Conservation (phyloP, 2,113 vertebrate genomes). For the Tyto alba region DNA sequence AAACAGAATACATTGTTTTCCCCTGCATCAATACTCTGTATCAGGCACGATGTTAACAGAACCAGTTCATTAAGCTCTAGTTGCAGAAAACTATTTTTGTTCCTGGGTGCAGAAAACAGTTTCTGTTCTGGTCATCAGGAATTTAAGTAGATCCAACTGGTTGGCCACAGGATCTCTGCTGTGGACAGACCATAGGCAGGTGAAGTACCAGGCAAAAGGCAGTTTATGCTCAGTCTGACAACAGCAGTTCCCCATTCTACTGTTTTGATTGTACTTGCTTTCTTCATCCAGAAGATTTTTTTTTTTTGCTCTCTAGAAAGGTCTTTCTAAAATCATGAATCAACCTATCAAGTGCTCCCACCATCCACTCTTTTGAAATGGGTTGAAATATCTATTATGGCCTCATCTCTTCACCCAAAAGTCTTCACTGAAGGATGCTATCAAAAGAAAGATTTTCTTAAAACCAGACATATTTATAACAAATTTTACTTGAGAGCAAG, state of each 20-base stretch:
- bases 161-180: background rate
- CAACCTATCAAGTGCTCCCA: background rate
- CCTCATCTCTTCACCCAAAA: background rate
- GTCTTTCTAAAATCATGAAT: background rate
- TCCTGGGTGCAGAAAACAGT: background rate
- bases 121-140: background rate
- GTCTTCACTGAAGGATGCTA: background rate
- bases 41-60: background rate
- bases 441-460: background rate
- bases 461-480: background rate
- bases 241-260: background rate
- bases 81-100: background rate
- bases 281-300: background rate
- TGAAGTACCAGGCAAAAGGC: background rate
- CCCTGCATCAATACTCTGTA: background rate
- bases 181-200: fast-evolving
- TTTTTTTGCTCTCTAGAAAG: background rate
- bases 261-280: background rate
- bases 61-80: background rate
- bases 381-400: background rate
- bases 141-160: background rate
- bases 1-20: background rate
- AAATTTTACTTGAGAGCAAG: background rate
- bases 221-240: background rate
- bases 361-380: background rate